Conservation (phyloP, 2,113 vertebrate species). For the Pollachius pollachius region DNA sequence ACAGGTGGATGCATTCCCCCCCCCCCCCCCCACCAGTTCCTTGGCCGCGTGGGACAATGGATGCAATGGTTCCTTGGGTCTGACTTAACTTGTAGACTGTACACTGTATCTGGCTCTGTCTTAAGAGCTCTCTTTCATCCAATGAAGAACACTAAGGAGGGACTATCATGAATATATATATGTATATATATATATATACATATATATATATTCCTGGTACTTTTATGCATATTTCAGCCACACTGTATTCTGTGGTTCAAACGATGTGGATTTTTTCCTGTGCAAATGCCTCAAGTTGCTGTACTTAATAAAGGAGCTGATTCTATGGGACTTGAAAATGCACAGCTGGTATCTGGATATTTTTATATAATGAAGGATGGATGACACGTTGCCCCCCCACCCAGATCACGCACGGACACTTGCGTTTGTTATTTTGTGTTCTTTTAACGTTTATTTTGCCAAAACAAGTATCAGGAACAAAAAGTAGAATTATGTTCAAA, state of each 20-base stretch:
- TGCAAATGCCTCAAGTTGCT: conserved; percentile 84
- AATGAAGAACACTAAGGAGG: conserved; percentile 79
- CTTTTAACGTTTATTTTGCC: conserved; percentile 53
- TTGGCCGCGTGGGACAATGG: conserved; percentile 63
- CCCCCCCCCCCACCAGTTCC: conserved; percentile 40
- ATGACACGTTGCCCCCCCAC: not conserved
- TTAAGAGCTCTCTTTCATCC: conserved; percentile 67
- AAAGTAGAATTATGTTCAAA: conserved; percentile 20
- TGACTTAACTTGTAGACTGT: conserved; percentile 74
- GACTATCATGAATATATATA: conserved; percentile 68
- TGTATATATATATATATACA: conserved; percentile 54
- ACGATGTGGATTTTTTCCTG: conserved; percentile 73
- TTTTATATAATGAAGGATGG: not conserved
- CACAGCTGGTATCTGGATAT: conserved; percentile 5
- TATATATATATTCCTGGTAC: conserved; percentile 75
- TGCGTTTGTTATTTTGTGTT: not conserved
- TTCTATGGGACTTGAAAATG: conserved; percentile 74
- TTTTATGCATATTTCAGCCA: conserved; percentile 78
- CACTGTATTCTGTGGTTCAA: conserved; percentile 76
- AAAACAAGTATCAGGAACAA: conserved; percentile 38
- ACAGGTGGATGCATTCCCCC: conserved; percentile 45
- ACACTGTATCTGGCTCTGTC: conserved; percentile 78
- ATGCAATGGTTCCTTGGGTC: conserved; percentile 67
- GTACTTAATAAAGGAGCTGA: conserved; percentile 85
- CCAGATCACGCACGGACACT: conserved; percentile 8